These are phyloP conservation scores for Oplegnathus fasciatus DNA, from an alignment of 2,113 vertebrate genomes.

Conservation along the genomic window DNA sequence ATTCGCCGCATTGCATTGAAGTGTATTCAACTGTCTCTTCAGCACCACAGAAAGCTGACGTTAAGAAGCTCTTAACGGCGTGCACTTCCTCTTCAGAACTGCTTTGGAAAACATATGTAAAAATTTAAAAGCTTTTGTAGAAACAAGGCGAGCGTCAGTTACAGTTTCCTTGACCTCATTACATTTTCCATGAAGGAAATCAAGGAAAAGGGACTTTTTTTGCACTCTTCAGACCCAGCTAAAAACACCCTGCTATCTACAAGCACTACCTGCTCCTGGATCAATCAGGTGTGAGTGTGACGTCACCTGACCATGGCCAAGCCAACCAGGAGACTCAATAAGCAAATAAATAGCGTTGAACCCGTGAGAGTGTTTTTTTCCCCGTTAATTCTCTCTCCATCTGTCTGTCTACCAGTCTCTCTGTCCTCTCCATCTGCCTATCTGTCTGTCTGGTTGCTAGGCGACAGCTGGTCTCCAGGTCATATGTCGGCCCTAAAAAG, in stretches of 20 bases:
- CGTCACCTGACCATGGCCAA: background rate
- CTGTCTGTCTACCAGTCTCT: conserved; percentile 5
- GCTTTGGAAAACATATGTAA: too few relatives aligned
- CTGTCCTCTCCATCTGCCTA: conserved; percentile 26
- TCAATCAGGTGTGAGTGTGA: background rate
- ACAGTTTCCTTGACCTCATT: background rate
- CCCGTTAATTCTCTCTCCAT: conserved; percentile 2
- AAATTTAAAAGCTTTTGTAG: too few relatives aligned
- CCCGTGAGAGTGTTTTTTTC: background rate
- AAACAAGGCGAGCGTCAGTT: background rate
- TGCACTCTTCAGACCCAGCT: background rate
- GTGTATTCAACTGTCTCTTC: too few relatives aligned
- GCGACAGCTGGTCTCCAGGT: conserved; percentile 49
- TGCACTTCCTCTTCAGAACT: background rate
- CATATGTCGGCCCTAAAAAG: conserved; percentile 5
- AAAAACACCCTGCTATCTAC: background rate
- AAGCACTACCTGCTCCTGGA: background rate
- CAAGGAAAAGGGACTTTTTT: background rate
- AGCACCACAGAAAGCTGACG: background rate
- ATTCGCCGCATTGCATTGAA: too few relatives aligned
- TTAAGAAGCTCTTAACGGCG: background rate
- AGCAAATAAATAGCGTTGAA: conserved; percentile 13
- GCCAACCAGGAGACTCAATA: background rate
- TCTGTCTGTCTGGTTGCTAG: conserved; percentile 43
- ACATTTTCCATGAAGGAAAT: too few relatives aligned